Percentiles rank a stretch among this genome's conserved stretches.
Evolutionary conservation across 2,888 invertebrate species (phyloP).

Genomic region (Heliconius sara): DNA sequence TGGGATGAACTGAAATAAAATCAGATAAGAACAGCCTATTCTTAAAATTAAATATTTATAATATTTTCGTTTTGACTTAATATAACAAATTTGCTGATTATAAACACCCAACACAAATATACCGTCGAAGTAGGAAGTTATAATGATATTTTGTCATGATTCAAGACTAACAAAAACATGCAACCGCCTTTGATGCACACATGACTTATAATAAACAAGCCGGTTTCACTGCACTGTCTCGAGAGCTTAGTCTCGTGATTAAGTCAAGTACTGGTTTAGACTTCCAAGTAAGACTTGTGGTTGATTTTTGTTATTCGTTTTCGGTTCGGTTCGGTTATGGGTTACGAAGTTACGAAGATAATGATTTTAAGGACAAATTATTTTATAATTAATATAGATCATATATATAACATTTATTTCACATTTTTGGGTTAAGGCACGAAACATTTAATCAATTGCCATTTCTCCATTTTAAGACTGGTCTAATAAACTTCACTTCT

Average conservation of each 20-base stretch:
- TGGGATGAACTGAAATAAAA: neutral
- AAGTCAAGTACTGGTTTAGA: conserved; percentile 8
- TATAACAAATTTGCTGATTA: neutral
- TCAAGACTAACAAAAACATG: neutral
- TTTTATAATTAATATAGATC: too few relatives aligned
- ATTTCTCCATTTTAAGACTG: neutral
- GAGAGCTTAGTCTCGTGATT: conserved; percentile 3
- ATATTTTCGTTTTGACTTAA: neutral
- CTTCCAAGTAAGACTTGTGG: neutral
- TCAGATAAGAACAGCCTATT: too few relatives aligned
- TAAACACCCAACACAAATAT: neutral
- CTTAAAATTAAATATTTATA: neutral
- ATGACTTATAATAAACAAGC: conserved; percentile 24
- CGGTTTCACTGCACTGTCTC: conserved; percentile 9
- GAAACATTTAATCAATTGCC: neutral
- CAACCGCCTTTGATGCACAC: neutral
- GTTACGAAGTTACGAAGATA: neutral
- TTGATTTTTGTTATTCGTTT: neutral
- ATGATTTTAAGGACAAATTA: neutral
- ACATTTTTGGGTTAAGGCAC: too few relatives aligned
- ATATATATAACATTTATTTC: too few relatives aligned
- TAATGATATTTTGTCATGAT: neutral
- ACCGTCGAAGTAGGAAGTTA: neutral
- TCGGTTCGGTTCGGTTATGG: neutral
- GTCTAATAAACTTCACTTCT: neutral